These are phyloP conservation scores for Motacilla alba DNA, from an alignment of 2,113 vertebrate species.

Conservation along the genomic window DNA sequence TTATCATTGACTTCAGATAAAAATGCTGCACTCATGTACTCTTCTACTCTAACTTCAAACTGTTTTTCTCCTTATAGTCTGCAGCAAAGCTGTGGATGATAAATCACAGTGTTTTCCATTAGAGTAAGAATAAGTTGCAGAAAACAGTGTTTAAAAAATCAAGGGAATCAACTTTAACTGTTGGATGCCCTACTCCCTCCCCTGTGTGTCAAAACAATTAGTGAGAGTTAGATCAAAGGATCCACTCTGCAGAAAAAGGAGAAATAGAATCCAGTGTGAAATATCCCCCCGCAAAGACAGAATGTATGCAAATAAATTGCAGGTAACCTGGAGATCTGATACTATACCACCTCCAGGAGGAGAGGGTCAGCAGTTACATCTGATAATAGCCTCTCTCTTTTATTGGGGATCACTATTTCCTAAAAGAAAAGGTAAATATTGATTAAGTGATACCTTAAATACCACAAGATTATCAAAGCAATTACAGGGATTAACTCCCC, in stretches of 20 bases:
- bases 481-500: conserved; percentile 52
- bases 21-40: neutral
- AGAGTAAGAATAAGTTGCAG: neutral
- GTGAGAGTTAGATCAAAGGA: conserved; percentile 25
- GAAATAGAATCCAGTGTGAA: neutral
- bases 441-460: conserved; percentile 50
- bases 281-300: neutral
- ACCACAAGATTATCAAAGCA: conserved; percentile 45
- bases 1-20: neutral
- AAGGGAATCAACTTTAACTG: neutral
- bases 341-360: conserved; percentile 58
- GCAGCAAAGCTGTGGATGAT: neutral
- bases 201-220: conserved; percentile 8
- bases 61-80: neutral
- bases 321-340: conserved; percentile 35
- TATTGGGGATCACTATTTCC: neutral
- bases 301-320: conserved; percentile 19
- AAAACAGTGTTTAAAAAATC: neutral
- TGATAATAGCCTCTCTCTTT: conserved; percentile 1
- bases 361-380: conserved; percentile 43
- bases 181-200: neutral
- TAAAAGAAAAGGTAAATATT: conserved; percentile 42
- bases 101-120: neutral
- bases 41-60: neutral
- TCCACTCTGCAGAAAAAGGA: neutral